phyloP scores from a whole-genome alignment of 2,113 vertebrate species.

The Pedetes capensis region DNA sequence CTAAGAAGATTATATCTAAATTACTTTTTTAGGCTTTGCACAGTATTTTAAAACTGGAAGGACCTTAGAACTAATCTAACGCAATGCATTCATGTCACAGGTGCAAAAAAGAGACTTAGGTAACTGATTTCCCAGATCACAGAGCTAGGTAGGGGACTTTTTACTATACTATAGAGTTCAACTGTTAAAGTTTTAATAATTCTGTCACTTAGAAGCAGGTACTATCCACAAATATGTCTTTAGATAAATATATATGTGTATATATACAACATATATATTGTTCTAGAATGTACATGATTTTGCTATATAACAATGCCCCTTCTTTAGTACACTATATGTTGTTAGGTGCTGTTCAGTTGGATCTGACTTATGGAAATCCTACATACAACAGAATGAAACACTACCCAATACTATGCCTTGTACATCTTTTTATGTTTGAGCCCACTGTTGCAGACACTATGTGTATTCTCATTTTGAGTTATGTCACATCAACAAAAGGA shows the following conservation, averaged over 20 bases:
- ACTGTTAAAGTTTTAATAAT: not conserved
- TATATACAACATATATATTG: too few relatives aligned
- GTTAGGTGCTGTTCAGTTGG: too few relatives aligned
- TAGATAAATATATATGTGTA: not conserved
- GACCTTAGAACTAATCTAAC: not conserved
- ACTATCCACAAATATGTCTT: not conserved
- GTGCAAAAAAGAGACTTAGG: not conserved
- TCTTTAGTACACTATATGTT: constrained; percentile 20
- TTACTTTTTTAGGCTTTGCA: not conserved
- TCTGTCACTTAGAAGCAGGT: not conserved
- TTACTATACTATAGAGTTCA: not conserved
- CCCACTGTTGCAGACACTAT: too few relatives aligned
- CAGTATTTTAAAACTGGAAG: not conserved
- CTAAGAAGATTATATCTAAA: not conserved
- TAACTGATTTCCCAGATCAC: not conserved
- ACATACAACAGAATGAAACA: too few relatives aligned
- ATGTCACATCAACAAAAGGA: too few relatives aligned
- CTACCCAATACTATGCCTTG: too few relatives aligned
- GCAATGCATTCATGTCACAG: not conserved
- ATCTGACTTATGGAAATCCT: too few relatives aligned
- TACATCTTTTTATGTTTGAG: too few relatives aligned
- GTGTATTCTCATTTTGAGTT: too few relatives aligned
- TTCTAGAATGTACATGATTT: constrained; percentile 8
- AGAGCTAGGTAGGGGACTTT: not conserved
- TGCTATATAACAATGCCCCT: not conserved